Evolutionary conservation across 2,113 vertebrate species (phyloP), one percentile per base, ranked within the genome.

Genomic region (Macrotis lagotis): DNA sequence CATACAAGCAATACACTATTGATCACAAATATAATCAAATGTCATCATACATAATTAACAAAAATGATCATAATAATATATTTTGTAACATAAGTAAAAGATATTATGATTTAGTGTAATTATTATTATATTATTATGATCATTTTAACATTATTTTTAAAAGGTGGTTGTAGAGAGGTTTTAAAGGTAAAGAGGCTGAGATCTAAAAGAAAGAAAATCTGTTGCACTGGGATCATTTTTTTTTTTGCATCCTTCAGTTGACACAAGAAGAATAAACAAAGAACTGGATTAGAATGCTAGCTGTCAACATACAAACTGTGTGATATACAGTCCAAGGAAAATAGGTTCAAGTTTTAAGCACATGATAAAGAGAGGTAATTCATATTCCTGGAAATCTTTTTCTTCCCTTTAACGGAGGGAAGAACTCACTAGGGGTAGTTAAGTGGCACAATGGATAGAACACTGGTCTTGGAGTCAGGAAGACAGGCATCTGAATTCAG

Each of bases 61-160:
- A 94, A 95, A 96, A 51, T 66, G 47, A 48, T 25, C 51, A 94
- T 9, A 93, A 95, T 88, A 25, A 90, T 66, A 91, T 92, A 28
- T 37, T 96, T 94, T 91, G 90, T 4, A 55, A 90, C 48, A 48
- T 89, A 89, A n/a, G n/a, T n/a, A n/a, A n/a, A n/a, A n/a, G n/a
- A n/a, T n/a, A n/a, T n/a, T n/a, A n/a, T n/a, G n/a, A n/a, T n/a
- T n/a, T n/a, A n/a, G n/a, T n/a, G n/a, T n/a, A n/a, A n/a, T n/a
- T n/a, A n/a, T n/a, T n/a, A n/a, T n/a, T n/a, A n/a, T n/a, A n/a
- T n/a, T n/a, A n/a, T n/a, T n/a, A n/a, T n/a, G n/a, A n/a, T n/a
- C n/a, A n/a, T n/a, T 2, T 89, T 2, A 89, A 44, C 5, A 48
- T 89, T 89, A 89, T 89, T 89, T 19, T 26, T 44, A 89, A 66